Percentiles rank a stretch among this genome's conserved stretches.
Evolutionary conservation across 2,888 invertebrate species (phyloP).

Genomic region (Plagiodera versicolora): DNA sequence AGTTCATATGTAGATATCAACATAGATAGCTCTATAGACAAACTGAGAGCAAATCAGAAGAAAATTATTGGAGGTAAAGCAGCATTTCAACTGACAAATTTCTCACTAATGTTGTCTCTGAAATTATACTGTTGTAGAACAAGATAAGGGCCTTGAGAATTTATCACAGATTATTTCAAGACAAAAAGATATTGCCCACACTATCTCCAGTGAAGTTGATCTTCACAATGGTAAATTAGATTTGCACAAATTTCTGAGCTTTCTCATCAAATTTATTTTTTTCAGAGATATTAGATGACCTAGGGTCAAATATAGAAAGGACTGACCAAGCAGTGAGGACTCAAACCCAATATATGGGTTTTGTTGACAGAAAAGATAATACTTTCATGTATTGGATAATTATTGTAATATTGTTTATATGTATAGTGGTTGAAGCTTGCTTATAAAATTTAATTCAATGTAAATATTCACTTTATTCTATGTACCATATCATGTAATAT

Average conservation of each 20-base stretch:
- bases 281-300: slow-evolving; percentile 74
- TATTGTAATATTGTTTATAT: slow-evolving; percentile 68
- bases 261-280: slow-evolving; percentile 30
- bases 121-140: slow-evolving; percentile 65
- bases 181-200: slow-evolving; percentile 75
- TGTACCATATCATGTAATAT: no score
- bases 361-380: slow-evolving; percentile 68
- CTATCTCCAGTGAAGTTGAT: slow-evolving; percentile 75
- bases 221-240: slow-evolving; percentile 70
- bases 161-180: slow-evolving; percentile 73
- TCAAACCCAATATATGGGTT: slow-evolving; percentile 68
- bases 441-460: not conserved
- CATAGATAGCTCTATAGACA: slow-evolving; percentile 40
- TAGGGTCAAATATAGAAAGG: slow-evolving; percentile 71
- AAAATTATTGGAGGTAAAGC: slow-evolving; percentile 63
- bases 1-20: slow-evolving; percentile 54
- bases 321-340: slow-evolving; percentile 68
- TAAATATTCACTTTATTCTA: no score
- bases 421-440: slow-evolving; percentile 62
- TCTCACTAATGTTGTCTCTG: no score
- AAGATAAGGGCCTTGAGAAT: slow-evolving; percentile 75
- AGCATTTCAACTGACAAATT: no score
- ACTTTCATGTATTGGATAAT: slow-evolving; percentile 77
- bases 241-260: not conserved
- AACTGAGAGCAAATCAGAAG: slow-evolving; percentile 62